Conservation (phyloP, 2,797 vertebrate species). For the Poecilia velifera region DNA sequence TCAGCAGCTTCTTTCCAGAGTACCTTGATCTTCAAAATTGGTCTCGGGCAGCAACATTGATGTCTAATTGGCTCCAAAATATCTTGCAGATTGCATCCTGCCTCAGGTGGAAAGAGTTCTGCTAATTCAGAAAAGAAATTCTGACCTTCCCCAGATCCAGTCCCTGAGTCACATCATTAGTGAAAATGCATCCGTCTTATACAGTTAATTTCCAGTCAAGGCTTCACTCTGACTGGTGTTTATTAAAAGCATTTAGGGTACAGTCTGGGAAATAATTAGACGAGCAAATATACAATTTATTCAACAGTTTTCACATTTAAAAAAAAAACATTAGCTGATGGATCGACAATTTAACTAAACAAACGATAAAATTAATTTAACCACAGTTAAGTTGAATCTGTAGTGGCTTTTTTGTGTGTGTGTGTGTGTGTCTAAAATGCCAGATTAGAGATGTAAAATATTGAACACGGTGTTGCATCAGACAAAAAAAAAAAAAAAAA, state of each 20-base stretch:
- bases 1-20: constrained; percentile 62
- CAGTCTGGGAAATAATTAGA: constrained; percentile 10
- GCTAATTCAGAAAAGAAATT: constrained; percentile 54
- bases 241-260: background rate
- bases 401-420: constrained; percentile 10
- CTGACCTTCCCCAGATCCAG: constrained; percentile 57
- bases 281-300: background rate
- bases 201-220: background rate
- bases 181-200: constrained; percentile 30
- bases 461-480: constrained; percentile 64
- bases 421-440: constrained; percentile 27
- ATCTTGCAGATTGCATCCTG: constrained; percentile 74
- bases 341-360: constrained; percentile 26
- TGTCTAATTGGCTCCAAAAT: constrained; percentile 79
- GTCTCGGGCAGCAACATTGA: constrained; percentile 73
- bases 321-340: background rate
- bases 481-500: constrained; percentile 13
- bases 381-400: constrained; percentile 31
- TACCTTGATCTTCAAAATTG: constrained; percentile 81
- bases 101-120: constrained; percentile 67
- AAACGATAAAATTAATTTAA: constrained; percentile 37
- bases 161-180: constrained; percentile 44
- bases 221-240: background rate
- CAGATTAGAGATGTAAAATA: constrained; percentile 44
- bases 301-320: background rate